These are phyloP conservation scores for Mesembrinibis cayennensis DNA, from an alignment of 2,113 vertebrate genomes.

Conservation along the genomic window DNA sequence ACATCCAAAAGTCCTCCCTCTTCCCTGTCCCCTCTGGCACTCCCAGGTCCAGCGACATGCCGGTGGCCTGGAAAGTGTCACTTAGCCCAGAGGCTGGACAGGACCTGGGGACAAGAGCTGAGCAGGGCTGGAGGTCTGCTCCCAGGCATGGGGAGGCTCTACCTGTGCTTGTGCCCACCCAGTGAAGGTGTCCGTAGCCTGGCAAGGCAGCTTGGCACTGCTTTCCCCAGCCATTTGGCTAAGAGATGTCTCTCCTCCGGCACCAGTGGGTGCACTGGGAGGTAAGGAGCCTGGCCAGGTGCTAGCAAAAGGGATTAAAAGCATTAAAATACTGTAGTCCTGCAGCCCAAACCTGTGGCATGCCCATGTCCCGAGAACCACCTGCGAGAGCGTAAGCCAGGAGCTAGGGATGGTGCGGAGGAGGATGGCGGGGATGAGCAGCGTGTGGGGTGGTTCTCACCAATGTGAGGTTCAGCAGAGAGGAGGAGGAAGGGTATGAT, in stretches of 20 bases:
- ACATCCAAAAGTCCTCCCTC: neutral
- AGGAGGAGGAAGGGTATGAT: neutral
- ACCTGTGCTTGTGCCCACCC: neutral
- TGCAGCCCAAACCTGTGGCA: neutral
- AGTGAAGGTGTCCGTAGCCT: neutral
- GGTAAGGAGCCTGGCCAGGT: neutral
- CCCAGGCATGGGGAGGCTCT: neutral
- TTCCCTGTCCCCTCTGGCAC: neutral
- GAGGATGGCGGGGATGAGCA: neutral
- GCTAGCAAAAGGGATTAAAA: neutral
- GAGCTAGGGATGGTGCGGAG: neutral
- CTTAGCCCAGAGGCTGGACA: neutral
- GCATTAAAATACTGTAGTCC: neutral
- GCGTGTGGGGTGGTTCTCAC: neutral
- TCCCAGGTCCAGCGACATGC: fast-evolving
- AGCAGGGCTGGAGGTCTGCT: neutral
- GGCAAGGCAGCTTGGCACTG: neutral
- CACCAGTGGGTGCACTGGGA: neutral
- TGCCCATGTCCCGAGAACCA: neutral
- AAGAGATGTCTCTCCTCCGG: neutral
- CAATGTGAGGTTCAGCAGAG: neutral
- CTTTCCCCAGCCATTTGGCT: neutral
- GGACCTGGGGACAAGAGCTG: neutral
- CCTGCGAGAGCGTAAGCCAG: neutral
- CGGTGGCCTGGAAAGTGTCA: neutral